Evolutionary conservation across 2,888 invertebrate genomes (phyloP).

Genomic region (Toxonevra muliebris): DNA sequence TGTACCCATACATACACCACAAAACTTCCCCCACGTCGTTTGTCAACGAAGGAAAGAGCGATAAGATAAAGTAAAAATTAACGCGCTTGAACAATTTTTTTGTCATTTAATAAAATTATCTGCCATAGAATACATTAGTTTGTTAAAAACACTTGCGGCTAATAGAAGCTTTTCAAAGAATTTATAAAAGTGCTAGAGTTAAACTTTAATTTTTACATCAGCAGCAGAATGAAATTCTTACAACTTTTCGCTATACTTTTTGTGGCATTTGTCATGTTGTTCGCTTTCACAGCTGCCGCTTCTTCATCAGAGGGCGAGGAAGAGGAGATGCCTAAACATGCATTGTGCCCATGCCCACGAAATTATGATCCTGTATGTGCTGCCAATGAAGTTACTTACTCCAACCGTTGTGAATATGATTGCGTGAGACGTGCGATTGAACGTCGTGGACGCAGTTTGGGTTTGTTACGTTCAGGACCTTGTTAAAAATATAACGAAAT

Average conservation of each 20-base stretch:
- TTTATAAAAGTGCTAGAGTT: too few species aligned
- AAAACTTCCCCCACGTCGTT: too few species aligned
- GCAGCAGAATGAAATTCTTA: conserved; percentile 35
- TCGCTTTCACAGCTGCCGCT: background rate
- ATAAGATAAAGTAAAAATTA: too few species aligned
- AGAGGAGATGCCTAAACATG: too few species aligned
- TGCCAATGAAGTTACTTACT: conserved; percentile 49
- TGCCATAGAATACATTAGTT: too few species aligned
- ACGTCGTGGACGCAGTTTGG: conserved; percentile 52
- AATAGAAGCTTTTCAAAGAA: too few species aligned
- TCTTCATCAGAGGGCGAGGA: background rate
- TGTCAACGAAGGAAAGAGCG: too few species aligned
- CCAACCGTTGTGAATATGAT: conserved; percentile 53
- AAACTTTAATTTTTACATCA: too few species aligned
- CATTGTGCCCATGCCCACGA: conserved; percentile 53
- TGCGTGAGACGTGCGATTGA: conserved; percentile 45
- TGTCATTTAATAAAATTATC: too few species aligned
- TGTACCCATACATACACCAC: too few species aligned
- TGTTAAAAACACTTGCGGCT: too few species aligned
- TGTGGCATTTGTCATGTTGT: background rate
- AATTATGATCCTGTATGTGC: conserved; percentile 56
- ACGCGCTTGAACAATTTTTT: too few species aligned
- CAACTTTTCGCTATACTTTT: conserved; percentile 30
- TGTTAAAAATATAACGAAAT: conserved; percentile 42
- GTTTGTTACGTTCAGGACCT: conserved; percentile 45